Evolutionary conservation across 2,113 vertebrate species (phyloP).

Genomic region (Equus przewalskii): DNA sequence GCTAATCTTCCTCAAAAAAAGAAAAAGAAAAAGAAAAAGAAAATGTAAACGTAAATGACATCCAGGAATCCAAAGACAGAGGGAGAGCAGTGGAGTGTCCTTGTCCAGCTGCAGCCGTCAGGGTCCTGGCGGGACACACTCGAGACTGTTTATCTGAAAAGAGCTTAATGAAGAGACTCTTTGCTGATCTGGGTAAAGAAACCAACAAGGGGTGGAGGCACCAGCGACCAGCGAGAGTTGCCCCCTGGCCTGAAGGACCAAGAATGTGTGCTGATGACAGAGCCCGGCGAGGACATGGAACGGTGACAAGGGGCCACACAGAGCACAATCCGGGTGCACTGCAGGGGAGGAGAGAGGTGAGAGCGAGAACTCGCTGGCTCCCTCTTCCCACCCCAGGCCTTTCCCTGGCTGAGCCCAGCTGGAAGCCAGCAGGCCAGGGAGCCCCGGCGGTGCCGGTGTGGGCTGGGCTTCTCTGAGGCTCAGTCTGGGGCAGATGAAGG

Average conservation of each 20-base stretch:
- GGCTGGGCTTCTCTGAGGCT: not conserved
- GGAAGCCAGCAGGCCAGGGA: not conserved
- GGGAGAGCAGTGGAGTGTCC: too few species aligned
- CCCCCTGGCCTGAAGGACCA: not conserved
- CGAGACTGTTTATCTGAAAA: not conserved
- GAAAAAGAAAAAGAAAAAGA: too few species aligned
- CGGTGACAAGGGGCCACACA: not conserved
- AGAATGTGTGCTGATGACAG: too few species aligned
- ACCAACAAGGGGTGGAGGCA: not conserved
- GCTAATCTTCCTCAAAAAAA: too few species aligned
- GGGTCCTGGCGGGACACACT: not conserved
- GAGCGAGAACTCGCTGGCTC: too few species aligned
- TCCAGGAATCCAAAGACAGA: not conserved
- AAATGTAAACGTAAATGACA: not conserved
- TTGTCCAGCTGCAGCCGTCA: not conserved
- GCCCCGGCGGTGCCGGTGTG: rapidly evolving
- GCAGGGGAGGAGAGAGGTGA: not conserved
- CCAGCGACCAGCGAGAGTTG: too few species aligned
- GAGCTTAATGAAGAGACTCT: not conserved
- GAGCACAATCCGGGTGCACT: too few species aligned
- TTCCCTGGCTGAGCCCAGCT: not conserved
- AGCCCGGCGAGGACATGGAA: not conserved
- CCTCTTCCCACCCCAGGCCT: not conserved
- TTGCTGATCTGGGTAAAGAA: not conserved
- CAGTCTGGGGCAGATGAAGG: not conserved